Base-by-base conservation (phyloP, 1,140 invertebrate genomes). In the Cheumatopsyche charites region DNA sequence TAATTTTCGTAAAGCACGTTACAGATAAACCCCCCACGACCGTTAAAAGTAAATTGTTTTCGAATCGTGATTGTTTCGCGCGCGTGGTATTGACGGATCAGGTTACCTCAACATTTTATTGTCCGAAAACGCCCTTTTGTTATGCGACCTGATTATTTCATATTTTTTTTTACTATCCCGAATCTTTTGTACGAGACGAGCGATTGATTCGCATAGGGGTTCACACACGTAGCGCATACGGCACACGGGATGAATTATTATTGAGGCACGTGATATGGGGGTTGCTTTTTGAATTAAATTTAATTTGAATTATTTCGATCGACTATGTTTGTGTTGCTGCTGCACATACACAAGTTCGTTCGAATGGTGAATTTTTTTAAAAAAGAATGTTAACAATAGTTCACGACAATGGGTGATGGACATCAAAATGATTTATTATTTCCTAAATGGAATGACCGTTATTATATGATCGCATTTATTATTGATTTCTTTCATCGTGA, bases 301-400 rank as follows among this genome's bases (percentile, higher is more conserved):
- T 72, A 76, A 73, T 76, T 76, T 76, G 75, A 76, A 76, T 76
- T 76, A 73, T 73, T 72, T 67, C 72, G 75, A 76, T 76, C 71
- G 62, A 65, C 25, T 19, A 11, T 62, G 42, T 23, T 17, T 23
- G 63, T 25, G 62, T 55, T 25, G 17, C 23, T 21, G 9, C 6
- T n/a, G 26, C 17, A n/a, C 6, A 12, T 25, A n/a, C n/a, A 41
- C 7, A 43, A 66, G 26, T 17, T 5, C 17, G 21, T 21, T 21
- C 9, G 29, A 9, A 49, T 49, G 17, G 23, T 61, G 55, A 5
- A 49, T 49, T 49, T 15, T 49, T 49, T 49, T 49, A 5, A 13
- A 25, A 19, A 23, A 21, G 55, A 23, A 61, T 61, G 55, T 23
- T 61, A 49, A n/a, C 13, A 49, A 15, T 5, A 49, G 13, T n/a